Percentiles rank a stretch among this genome's conserved stretches.
phyloP scores from a whole-genome alignment of 2,888 invertebrate genomes.

The Steinernema carpocapsae region DNA sequence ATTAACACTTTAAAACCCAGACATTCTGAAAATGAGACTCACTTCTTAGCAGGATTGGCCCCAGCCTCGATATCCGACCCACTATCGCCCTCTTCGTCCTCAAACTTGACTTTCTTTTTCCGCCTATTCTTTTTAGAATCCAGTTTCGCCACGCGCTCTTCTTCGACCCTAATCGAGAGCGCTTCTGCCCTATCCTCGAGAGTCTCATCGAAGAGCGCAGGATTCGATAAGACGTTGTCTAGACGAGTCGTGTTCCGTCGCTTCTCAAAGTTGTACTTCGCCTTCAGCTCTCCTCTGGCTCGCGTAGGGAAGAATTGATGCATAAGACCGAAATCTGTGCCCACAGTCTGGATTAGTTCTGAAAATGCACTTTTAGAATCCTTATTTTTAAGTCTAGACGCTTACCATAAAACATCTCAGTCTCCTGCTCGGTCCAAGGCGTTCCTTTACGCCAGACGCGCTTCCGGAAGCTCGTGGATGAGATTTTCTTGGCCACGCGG shows the following conservation, averaged over 20 bases:
- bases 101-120: conserved; percentile 8
- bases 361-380: background rate
- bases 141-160: background rate
- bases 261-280: conserved; percentile 24
- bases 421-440: conserved; percentile 16
- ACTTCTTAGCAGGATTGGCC: background rate
- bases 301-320: conserved; percentile 22
- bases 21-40: background rate
- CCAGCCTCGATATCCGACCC: background rate
- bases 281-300: background rate
- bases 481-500: conserved; percentile 51
- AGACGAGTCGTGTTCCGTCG: background rate
- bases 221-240: conserved; percentile 1
- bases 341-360: conserved; percentile 16
- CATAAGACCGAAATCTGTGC: conserved; percentile 23
- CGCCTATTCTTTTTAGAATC: background rate
- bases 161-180: background rate
- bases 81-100: background rate
- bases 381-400: too few species aligned
- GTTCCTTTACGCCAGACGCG: conserved; percentile 50
- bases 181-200: background rate
- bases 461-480: conserved; percentile 59
- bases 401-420: conserved; percentile 23
- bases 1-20: background rate
- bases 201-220: background rate